Percentiles rank a stretch among this genome's conserved stretches.
These are phyloP conservation scores for Microplitis deprimator DNA, from an alignment of 2,888 invertebrate species.

Conservation along the genomic window DNA sequence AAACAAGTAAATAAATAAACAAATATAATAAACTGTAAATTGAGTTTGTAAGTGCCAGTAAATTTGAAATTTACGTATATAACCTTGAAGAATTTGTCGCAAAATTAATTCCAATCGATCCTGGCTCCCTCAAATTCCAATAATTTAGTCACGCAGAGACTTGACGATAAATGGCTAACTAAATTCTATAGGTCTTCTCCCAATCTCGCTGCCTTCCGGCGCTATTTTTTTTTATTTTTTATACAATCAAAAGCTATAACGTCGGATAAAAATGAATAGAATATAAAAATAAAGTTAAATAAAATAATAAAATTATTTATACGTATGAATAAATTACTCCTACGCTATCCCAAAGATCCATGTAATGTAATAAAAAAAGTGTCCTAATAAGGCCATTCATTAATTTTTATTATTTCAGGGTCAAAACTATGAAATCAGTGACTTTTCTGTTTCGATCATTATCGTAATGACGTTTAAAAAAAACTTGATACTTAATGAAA, in stretches of 20 bases:
- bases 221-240: neutral
- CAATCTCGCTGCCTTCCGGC: neutral
- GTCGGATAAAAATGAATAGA: neutral
- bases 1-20: neutral
- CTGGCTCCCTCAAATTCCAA: neutral
- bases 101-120: constrained; percentile 13
- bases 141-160: constrained; percentile 5
- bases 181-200: neutral
- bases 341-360: neutral
- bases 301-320: neutral
- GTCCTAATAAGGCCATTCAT: neutral
- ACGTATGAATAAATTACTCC: neutral
- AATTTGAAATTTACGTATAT: neutral
- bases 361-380: neutral
- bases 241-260: neutral
- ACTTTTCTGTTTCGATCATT: too few relatives aligned
- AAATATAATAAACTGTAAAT: neutral
- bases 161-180: constrained; percentile 2
- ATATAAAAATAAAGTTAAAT: neutral
- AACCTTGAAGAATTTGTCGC: neutral
- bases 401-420: neutral
- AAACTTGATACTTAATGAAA: too few relatives aligned
- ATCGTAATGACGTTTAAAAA: too few relatives aligned
- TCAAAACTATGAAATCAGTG: too few relatives aligned
- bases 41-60: constrained; percentile 2